Percentiles rank a stretch among this genome's conserved stretches.
Evolutionary conservation across 1,140 invertebrate species (phyloP).

Genomic region (Hesperophylax magnus): DNA sequence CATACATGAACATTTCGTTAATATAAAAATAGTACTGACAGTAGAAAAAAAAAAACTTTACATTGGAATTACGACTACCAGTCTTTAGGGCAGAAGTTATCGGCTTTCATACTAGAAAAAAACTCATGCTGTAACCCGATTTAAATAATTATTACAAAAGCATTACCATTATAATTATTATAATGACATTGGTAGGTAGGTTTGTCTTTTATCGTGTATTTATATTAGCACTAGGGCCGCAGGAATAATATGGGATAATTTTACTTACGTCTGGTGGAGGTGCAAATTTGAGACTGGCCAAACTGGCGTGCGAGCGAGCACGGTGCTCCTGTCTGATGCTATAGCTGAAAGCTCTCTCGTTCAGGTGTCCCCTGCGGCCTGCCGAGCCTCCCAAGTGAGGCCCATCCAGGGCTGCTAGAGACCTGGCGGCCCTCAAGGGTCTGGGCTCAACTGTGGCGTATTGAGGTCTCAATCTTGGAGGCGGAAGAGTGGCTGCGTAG

Average conservation of each 20-base stretch:
- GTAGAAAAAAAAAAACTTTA: no score
- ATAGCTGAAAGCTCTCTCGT: slow-evolving; percentile 94
- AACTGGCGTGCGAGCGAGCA: slow-evolving; percentile 89
- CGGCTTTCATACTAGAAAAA: no score
- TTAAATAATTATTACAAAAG: no score
- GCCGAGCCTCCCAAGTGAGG: slow-evolving; percentile 86
- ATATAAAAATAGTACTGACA: no score
- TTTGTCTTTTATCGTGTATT: no score
- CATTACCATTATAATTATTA: no score
- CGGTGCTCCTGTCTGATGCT: slow-evolving; percentile 94
- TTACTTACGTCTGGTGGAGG: slow-evolving; percentile 74
- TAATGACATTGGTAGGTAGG: no score
- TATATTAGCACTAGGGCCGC: background rate
- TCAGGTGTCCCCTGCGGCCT: slow-evolving; percentile 90
- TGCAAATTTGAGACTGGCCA: slow-evolving; percentile 88
- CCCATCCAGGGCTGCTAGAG: slow-evolving; percentile 79
- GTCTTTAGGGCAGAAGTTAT: no score
- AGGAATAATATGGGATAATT: background rate
- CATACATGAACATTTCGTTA: no score
- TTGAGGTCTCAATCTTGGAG: slow-evolving; percentile 72
- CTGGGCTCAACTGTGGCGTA: slow-evolving; percentile 77
- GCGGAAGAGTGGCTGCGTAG: slow-evolving; percentile 72
- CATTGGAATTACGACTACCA: no score
- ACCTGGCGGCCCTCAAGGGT: slow-evolving; percentile 83
- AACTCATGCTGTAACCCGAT: no score